Conservation (phyloP, 2,797 vertebrate species). For the Microctenopoma stevenorrisi region DNA sequence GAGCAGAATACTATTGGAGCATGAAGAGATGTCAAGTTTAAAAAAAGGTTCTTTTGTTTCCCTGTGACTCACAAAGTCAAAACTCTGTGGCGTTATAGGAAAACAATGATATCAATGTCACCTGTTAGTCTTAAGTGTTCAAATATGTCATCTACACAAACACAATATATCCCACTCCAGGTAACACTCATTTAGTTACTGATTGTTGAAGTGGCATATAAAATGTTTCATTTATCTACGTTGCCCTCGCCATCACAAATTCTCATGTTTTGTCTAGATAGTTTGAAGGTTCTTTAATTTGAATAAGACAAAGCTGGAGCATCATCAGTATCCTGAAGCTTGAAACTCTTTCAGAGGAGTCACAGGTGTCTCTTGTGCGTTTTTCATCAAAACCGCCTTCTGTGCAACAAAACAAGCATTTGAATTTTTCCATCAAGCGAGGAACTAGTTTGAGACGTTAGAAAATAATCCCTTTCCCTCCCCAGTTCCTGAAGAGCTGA, state of each 20-base stretch:
- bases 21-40: background rate
- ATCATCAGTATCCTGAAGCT: background rate
- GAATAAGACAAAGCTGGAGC: background rate
- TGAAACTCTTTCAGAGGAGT: no score
- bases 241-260: background rate
- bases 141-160: slow-evolving; percentile 18
- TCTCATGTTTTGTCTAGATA: background rate
- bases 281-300: background rate
- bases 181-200: slow-evolving; percentile 14
- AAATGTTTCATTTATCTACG: background rate
- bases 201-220: no score
- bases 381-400: background rate
- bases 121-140: slow-evolving; percentile 14
- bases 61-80: background rate
- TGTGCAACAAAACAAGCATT: slow-evolving; percentile 27
- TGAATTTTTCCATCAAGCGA: background rate
- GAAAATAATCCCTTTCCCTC: slow-evolving; percentile 13
- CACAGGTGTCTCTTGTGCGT: no score
- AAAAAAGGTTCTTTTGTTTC: background rate
- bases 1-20: background rate
- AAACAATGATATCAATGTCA: slow-evolving; percentile 12
- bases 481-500: slow-evolving; percentile 43
- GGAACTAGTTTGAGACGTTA: slow-evolving; percentile 23
- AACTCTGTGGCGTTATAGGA: background rate
- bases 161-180: slow-evolving; percentile 14